A percentile compares a stretch with the other conserved stretches of the same genome.
Conservation (phyloP, 2,113 vertebrate species). For the Cyrtonyx montezumae region DNA sequence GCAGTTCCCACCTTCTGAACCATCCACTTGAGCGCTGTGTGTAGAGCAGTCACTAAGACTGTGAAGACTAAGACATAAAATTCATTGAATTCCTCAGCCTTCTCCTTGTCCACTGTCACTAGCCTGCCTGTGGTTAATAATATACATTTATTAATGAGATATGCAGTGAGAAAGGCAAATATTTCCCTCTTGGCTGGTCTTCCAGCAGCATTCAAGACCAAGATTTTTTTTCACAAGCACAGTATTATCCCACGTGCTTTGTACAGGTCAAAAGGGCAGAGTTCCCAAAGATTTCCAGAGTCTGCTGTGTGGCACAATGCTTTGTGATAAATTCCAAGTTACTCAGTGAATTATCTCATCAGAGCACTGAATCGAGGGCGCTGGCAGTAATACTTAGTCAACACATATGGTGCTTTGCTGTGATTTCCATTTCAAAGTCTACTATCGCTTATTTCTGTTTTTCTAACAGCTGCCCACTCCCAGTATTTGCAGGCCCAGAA, state of each 20-base stretch:
- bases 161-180: background rate
- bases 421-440: slow-evolving; percentile 50
- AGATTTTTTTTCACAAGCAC: background rate
- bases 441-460: slow-evolving; percentile 55
- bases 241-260: background rate
- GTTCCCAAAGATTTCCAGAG: background rate
- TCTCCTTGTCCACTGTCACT: too few relatives aligned
- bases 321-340: background rate
- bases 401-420: slow-evolving; percentile 18
- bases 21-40: too few relatives aligned
- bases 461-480: slow-evolving; percentile 63
- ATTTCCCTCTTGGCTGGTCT: background rate
- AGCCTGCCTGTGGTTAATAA: too few relatives aligned
- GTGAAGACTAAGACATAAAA: too few relatives aligned
- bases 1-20: too few relatives aligned
- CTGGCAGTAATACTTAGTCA: slow-evolving; percentile 41
- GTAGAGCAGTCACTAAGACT: too few relatives aligned
- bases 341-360: background rate
- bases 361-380: background rate
- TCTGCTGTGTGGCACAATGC: background rate
- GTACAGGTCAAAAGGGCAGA: background rate
- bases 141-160: background rate
- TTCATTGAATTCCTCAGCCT: too few relatives aligned
- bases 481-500: slow-evolving; percentile 28
- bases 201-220: background rate